Evolutionary conservation across 2,113 vertebrate species (phyloP), one percentile per base, ranked within the genome.

Genomic region (Dolichotis patagonum): DNA sequence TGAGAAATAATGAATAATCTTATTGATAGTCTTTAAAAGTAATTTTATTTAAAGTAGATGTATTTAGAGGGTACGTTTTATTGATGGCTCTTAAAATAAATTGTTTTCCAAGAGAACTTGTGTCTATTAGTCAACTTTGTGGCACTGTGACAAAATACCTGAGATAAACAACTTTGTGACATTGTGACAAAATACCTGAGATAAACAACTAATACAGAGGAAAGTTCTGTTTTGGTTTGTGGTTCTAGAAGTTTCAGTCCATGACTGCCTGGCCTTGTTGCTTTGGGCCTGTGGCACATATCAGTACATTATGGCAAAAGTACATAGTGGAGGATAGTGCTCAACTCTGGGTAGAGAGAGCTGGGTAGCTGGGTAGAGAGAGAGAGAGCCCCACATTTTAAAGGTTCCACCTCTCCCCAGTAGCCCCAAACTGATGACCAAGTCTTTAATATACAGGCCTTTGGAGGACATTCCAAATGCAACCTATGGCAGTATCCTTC

Each of bases 1-100:
- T 78, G 38, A 20, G 5, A 13, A 26, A 46, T 88, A 89, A 69
- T 77, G 7, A 32, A 30, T 30, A 35, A 46, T 87, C 80, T 92
- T 71, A 77, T 58, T 69, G 41, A 22, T 80, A 43, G 9, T 77
- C 43, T 88, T 58, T 56, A 91, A 60, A 46, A 93, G 7, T 43
- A 81, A 67, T 85, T 95, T 93, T 92, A 46, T 63, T 84, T 88
- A 67, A 86, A 85, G 17, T 63, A 62, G 3, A 24, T 92, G 4
- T 12, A 6, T 88, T 95, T 75, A 46, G 85, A 62, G 85, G 7
- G 12, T 67, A 75, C 75, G 94, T 71, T 92, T 91, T 75, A 75
- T 88, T 83, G 32, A 8, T 10, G 22, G 83, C 32, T 52, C 32
- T 92, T 86, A 41, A 91, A 88, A 88, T 7, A 41, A 13, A 43